Conservation (phyloP, 2,113 vertebrate genomes). For the Menura novaehollandiae region DNA sequence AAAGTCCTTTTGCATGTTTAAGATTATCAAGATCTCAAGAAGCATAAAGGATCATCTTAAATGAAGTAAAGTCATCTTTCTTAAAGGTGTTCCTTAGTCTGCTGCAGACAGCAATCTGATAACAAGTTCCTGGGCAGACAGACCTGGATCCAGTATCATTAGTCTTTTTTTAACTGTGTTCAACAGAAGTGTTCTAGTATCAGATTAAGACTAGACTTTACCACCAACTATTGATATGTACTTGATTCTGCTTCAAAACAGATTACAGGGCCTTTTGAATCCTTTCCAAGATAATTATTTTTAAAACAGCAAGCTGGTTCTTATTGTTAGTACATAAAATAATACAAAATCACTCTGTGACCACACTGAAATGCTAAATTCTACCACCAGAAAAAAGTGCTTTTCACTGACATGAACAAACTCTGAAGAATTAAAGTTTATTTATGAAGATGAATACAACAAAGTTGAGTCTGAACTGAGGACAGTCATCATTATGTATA, state of each 20-base stretch:
- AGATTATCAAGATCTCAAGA: background rate
- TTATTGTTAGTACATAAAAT: background rate
- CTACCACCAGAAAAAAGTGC: background rate
- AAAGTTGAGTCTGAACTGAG: background rate
- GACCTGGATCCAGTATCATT: background rate
- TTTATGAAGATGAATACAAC: background rate
- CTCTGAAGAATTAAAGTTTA: background rate
- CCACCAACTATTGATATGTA: background rate
- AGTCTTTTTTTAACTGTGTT: background rate
- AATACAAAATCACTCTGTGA: background rate
- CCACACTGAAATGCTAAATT: background rate
- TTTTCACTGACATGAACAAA: background rate
- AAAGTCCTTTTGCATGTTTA: background rate
- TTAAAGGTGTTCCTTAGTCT: background rate
- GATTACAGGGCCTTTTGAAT: background rate
- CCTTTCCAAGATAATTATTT: background rate
- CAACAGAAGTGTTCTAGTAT: background rate
- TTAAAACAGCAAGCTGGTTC: background rate
- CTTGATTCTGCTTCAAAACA: background rate
- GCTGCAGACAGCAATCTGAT: background rate
- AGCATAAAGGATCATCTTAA: background rate
- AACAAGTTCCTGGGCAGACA: background rate
- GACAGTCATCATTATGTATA: background rate
- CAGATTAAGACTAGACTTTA: background rate
- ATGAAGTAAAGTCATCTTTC: background rate